A percentile compares a stretch with the other conserved stretches of the same genome.
Conservation (phyloP, 2,888 invertebrate species). For the Eristalis pertinax region DNA sequence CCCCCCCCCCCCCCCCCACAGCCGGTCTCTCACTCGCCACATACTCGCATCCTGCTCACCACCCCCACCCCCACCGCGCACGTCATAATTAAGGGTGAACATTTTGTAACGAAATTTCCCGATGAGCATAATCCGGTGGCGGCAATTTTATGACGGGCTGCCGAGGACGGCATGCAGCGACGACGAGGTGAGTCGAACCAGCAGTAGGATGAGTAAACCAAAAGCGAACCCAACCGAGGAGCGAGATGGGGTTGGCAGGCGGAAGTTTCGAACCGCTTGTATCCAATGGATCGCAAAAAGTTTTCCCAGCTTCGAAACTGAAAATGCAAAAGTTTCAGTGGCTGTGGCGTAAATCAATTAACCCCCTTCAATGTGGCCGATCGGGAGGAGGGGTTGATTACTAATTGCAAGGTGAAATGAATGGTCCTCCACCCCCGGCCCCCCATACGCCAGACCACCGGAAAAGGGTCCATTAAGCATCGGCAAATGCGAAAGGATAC, state of each 20-base stretch:
- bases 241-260: not conserved
- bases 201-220: too few relatives aligned
- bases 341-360: conserved; percentile 41
- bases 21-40: not conserved
- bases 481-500: not conserved
- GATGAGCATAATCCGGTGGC: not conserved
- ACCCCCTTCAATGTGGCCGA: not conserved
- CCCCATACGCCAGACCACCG: not conserved
- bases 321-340: conserved; percentile 15
- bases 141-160: not conserved
- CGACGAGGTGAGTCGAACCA: too few relatives aligned
- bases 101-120: not conserved
- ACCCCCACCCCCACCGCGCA: too few relatives aligned
- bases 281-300: conserved; percentile 31
- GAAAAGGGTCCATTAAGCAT: not conserved
- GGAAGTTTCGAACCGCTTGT: not conserved
- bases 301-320: conserved; percentile 32
- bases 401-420: not conserved
- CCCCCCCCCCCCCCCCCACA: too few relatives aligned
- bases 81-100: not conserved
- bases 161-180: not conserved
- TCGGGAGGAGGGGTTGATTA: too few relatives aligned
- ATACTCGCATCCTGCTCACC: too few relatives aligned
- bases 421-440: not conserved
- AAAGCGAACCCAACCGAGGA: not conserved